phyloP scores from a whole-genome alignment of 2,888 invertebrate genomes.

The Eueremaeus valkanovi region DNA sequence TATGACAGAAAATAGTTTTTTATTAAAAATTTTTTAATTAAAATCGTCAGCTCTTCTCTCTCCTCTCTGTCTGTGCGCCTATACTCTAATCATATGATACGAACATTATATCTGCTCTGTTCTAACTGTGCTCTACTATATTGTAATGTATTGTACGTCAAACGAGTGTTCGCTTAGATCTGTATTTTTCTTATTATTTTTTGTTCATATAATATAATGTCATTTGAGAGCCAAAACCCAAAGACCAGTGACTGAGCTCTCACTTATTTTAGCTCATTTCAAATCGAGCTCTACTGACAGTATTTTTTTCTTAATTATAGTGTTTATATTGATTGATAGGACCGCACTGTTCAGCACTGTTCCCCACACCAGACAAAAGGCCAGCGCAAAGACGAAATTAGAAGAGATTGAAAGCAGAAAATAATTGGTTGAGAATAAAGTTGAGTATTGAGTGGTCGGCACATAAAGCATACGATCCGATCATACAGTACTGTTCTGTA shows the following conservation, averaged over 20 bases:
- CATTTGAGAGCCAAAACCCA: not conserved
- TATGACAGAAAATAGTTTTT: slow-evolving; percentile 14
- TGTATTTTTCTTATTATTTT: not conserved
- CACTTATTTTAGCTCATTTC: slow-evolving; percentile 20
- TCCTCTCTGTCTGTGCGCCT: not conserved
- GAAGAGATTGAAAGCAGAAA: slow-evolving; percentile 28
- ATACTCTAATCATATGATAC: no score
- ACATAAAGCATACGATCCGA: not conserved
- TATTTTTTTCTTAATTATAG: slow-evolving; percentile 35
- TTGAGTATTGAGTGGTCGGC: not conserved
- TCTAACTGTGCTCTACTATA: not conserved
- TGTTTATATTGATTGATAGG: slow-evolving; percentile 36
- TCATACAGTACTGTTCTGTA: not conserved
- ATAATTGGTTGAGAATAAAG: slow-evolving; percentile 9
- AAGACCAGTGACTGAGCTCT: not conserved
- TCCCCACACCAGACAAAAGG: slow-evolving; percentile 33
- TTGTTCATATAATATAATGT: slow-evolving; percentile 10
- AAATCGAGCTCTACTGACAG: not conserved
- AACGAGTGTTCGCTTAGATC: slow-evolving; percentile 2
- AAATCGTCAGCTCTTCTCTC: not conserved
- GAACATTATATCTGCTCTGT: no score
- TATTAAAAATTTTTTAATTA: slow-evolving; percentile 21
- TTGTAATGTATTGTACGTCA: not conserved
- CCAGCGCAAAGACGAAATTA: slow-evolving; percentile 12
- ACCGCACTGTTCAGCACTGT: no score